Base-by-base conservation (phyloP, 1,140 invertebrate genomes). In the Bombus picipes region DNA sequence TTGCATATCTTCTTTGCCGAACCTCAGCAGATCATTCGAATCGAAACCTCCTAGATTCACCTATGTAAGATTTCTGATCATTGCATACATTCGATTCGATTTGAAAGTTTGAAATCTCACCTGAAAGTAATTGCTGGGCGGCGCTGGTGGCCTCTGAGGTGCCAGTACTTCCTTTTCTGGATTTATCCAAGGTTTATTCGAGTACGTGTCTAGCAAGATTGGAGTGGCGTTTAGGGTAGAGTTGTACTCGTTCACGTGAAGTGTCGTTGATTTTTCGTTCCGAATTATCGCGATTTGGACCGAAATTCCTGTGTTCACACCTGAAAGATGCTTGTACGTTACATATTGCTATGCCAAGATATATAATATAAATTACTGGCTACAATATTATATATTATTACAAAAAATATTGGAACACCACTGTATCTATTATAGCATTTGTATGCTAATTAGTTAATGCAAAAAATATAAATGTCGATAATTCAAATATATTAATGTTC, bases 21-120 rank as follows among this genome's bases (percentile, higher is more conserved):
- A 96, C 57, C 96, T 94, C 81, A 97, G 94, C 65, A 98, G 94
- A 91, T 97, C 97, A 91, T 97, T 96, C 3, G 96, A 95, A 94
- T 98, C 97, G 90, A 98, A 98, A 34, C 98, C 98, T 71, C 98
- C 98, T 65, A 99, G 95, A 95, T 98, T 98, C 83, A 99, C 96
- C 94, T 83, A 77, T 78, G 41, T 53, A 71, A 72, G 39, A 83
- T 87, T 47, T 32, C 32, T 78, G 62, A 83, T 87, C 74, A 83
- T 83, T 87, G 77, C 34, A 53, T 32, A 65, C 57, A 37, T 85
- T 85, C 76, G 32, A 41, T 77, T 70, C 39, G 34, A 39, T 47
- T 78, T 15, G 1, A 80, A 62, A 15, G n/a, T 2, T 39, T 1
- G 53, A 83, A 76, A 25, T 83, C 74, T 65, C 85, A 94, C 95